Percentiles rank a stretch among this genome's conserved stretches.
These are phyloP conservation scores for Acleris emargana DNA, from an alignment of 2,888 invertebrate species.

Conservation along the genomic window DNA sequence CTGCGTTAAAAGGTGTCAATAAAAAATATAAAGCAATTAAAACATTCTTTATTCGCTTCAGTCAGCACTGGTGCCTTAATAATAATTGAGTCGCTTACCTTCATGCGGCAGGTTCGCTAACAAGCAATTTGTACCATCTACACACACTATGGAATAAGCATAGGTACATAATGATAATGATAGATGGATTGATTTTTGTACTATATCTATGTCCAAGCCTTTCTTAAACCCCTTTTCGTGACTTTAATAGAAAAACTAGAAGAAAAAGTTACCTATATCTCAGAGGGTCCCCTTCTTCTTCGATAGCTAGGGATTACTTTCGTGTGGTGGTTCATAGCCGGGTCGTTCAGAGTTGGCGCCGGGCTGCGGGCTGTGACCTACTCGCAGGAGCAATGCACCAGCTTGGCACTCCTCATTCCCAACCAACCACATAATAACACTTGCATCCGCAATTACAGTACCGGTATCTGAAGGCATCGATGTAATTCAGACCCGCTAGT, in stretches of 20 bases:
- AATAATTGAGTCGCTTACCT: conserved; percentile 22
- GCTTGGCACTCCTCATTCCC: conserved; percentile 12
- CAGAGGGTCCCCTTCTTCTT: background rate
- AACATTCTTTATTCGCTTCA: conserved; percentile 29
- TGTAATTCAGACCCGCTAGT: conserved; percentile 5
- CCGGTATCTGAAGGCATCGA: conserved; percentile 17
- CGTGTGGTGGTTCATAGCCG: background rate
- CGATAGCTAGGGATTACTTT: background rate
- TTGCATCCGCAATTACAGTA: conserved; percentile 21
- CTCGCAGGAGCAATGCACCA: conserved; percentile 24
- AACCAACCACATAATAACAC: conserved; percentile 16
- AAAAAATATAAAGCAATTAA: conserved; percentile 36
- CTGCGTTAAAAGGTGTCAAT: conserved; percentile 37
- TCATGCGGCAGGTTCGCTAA: conserved; percentile 1
- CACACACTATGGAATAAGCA: no score
- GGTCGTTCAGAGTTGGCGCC: conserved; percentile 32
- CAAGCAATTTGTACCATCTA: conserved; percentile 1
- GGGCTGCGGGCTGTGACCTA: conserved; percentile 31
- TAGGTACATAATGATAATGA: background rate
- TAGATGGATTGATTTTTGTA: background rate
- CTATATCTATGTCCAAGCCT: no score
- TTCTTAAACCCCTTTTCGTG: no score
- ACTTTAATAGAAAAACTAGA: no score
- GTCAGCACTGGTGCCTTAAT: conserved; percentile 16
- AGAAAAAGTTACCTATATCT: background rate